Percentiles rank a stretch among this genome's conserved stretches.
Conservation (phyloP, 2,113 vertebrate species). For the Micronycteris hirsuta region DNA sequence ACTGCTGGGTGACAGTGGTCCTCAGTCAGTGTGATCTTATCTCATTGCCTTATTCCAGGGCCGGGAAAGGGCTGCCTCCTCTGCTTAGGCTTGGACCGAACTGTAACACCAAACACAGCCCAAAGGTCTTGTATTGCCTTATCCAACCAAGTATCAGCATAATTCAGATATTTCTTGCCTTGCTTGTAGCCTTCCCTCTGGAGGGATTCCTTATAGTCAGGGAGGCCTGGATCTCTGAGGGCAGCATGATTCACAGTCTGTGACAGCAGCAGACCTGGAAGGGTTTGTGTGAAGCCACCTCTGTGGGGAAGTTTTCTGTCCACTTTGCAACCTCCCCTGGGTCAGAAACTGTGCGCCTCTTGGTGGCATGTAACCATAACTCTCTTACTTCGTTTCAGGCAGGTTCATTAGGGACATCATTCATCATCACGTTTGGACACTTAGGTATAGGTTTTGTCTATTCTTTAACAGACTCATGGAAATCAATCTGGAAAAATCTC, state of each 20-base stretch:
- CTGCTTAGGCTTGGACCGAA: background rate
- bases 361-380: constrained; percentile 1
- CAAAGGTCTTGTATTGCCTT: background rate
- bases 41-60: background rate
- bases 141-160: background rate
- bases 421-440: constrained; percentile 8
- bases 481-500: background rate
- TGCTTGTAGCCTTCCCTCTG: background rate
- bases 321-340: background rate
- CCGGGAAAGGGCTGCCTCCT: background rate
- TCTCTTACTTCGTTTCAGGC: background rate
- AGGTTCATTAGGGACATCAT: background rate
- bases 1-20: background rate
- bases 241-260: background rate
- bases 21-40: background rate
- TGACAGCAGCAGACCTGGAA: background rate
- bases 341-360: background rate
- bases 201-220: background rate
- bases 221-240: background rate
- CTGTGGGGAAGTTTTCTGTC: background rate
- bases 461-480: constrained; percentile 15
- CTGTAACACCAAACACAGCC: background rate
- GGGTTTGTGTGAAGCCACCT: background rate
- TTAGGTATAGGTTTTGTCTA: constrained; percentile 6
- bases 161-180: background rate